Evolutionary conservation across 2,797 vertebrate species (phyloP).

Genomic region (Premnoplex brunnescens): DNA sequence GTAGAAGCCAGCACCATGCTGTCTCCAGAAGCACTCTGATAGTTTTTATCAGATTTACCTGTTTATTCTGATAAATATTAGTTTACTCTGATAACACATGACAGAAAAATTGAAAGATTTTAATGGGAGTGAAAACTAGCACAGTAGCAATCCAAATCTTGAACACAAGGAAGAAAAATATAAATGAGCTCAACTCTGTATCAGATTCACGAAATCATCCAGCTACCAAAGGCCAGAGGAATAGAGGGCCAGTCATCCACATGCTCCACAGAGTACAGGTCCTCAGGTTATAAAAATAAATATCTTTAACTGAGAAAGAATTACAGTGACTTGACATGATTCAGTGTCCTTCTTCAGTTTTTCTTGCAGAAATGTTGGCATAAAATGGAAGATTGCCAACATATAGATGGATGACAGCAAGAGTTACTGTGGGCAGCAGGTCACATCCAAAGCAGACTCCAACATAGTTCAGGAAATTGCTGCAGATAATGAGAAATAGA

Average conservation of each 20-base stretch:
- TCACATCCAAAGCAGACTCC: neutral
- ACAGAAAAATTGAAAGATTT: neutral
- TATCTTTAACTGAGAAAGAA: neutral
- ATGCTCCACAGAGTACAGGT: neutral
- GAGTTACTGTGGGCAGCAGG: neutral
- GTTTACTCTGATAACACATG: neutral
- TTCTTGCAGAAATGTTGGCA: constrained; percentile 1
- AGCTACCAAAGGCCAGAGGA: neutral
- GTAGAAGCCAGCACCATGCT: neutral
- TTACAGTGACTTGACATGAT: neutral
- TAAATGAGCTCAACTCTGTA: neutral
- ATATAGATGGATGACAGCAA: neutral
- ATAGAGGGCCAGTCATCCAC: neutral
- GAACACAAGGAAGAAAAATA: neutral
- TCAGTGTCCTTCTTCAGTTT: neutral
- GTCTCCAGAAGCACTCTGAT: neutral
- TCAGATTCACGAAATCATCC: neutral
- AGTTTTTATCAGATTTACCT: neutral
- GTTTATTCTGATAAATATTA: neutral
- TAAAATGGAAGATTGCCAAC: neutral
- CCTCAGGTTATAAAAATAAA: neutral
- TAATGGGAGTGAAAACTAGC: neutral
- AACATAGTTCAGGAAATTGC: neutral
- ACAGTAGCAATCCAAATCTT: neutral
- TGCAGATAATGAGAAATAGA: neutral